Base-by-base conservation (phyloP, 2,888 invertebrate species). In the Agrypnus murinus region DNA sequence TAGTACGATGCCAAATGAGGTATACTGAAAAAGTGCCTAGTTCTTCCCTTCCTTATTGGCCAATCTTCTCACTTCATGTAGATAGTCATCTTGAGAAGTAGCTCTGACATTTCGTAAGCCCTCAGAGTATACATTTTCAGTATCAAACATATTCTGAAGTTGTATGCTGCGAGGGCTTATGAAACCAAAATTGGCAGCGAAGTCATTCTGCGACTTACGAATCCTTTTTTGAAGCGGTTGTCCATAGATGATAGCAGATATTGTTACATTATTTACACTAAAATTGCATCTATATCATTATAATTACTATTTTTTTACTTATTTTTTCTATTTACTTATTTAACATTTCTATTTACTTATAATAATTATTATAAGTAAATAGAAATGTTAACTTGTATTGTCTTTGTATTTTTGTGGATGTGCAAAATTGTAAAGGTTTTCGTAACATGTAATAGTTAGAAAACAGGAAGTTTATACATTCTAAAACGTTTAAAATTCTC, bases 41-140 rank as follows among this genome's bases (percentile, higher is more conserved):
- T 31, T 58, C 19, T 40, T 12, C 38, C 45, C 65, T 57, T 65
- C 55, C 34, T 57, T 57, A 14, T 32, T 34, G 55, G 14, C 25
- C 25, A 65, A 45, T 45, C 55, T 65, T 65, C 65, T 55, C 57
- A 17, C 65, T 57, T 46, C 43, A 43, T 57, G 53, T 31, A 53
- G 50, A 50, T 63, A 38, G 48, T 31, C 25, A 38, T 53, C 38
- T 53, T 50, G 53, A 36, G 36, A 38, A 48, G 66, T 15, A 50
- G 66, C 58, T 48, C 14, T 57, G 59, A 38, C 58, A 59, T 66
- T 59, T 59, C 66, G 38, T 66, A 66, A 66, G 59, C 59, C 58
- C 66, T 66, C 66, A 59, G 59, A 66, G 59, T 66, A 66, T 59
- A 66, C 66, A 66, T 66, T 66, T 66, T 66, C 66, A 66, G 66